phyloP scores from a whole-genome alignment of 2,797 vertebrate species.

The Decapterus maruadsi region DNA sequence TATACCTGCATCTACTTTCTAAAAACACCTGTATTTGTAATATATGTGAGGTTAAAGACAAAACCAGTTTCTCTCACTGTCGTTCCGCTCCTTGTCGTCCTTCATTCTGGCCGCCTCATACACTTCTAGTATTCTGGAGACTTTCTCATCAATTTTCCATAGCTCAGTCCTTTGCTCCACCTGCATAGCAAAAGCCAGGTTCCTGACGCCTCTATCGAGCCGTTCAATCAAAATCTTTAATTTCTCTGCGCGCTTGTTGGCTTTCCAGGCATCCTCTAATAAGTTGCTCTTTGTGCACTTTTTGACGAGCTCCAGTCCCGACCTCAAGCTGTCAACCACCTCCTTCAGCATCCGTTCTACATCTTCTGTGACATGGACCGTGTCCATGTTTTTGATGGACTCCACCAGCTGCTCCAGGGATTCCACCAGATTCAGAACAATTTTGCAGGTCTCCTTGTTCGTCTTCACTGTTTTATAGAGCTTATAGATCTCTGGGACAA shows the following conservation, averaged over 20 bases:
- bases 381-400: constrained; percentile 60
- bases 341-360: constrained; percentile 70
- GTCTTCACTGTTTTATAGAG: constrained; percentile 85
- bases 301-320: constrained; percentile 77
- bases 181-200: constrained; percentile 83
- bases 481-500: constrained; percentile 78
- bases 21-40: too few relatives aligned
- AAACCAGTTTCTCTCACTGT: constrained; percentile 59
- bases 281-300: constrained; percentile 78
- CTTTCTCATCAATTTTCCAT: constrained; percentile 63
- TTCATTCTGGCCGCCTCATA: constrained; percentile 79
- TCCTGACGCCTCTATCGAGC: constrained; percentile 84
- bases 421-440: constrained; percentile 79
- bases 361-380: fast-evolving
- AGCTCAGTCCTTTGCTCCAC: constrained; percentile 76
- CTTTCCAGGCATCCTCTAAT: constrained; percentile 80
- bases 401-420: constrained; percentile 80
- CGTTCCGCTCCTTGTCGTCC: constrained; percentile 79
- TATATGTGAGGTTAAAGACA: too few relatives aligned
- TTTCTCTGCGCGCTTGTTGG: constrained; percentile 74
- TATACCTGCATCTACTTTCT: too few relatives aligned
- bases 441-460: constrained; percentile 86
- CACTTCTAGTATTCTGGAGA: constrained; percentile 71
- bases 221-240: constrained; percentile 85
- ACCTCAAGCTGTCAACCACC: constrained; percentile 78